Base-by-base conservation (phyloP, 2,113 vertebrate species). In the Mirounga angustirostris region DNA sequence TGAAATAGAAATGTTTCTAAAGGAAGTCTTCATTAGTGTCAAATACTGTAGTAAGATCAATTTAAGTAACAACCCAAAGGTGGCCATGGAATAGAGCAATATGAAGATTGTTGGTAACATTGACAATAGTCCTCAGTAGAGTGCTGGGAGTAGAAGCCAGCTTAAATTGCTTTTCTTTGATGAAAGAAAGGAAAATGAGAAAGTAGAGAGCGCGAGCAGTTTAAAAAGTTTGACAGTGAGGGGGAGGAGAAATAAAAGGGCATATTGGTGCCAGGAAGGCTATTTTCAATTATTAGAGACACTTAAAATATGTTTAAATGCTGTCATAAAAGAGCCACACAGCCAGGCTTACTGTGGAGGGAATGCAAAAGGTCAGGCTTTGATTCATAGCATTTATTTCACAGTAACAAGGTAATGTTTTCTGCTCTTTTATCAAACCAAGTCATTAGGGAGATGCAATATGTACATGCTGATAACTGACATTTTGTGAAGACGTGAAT, bases 211-310 rank as follows among this genome's bases (percentile, higher is more conserved):
- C 40, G 30, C 2, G 26, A 76, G 28, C 16, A 58, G 9, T 92
- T 90, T 14, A 76, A 56, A 18, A 83, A 73, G 36, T 86, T 80
- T 79, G 33, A 36, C 13, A 80, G 24, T 65, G 67, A 95, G 21
- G 2, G 24, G 7, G 15, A 81, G 13, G 59, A 79, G 52, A 83
- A 52, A n/a, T 24, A 59, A 74, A 56, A 36, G 59, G 21, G 3
- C 2, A 40, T 54, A 24, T 4, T 93, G n/a, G 26, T n/a, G 80
- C 26, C 40, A 83, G 69, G 36, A 71, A 92, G 14, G 33, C 22
- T 91, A n/a, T 79, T 95, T 63, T 43, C 89, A 83, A 65, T 86
- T 82, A 61, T 88, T 88, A 95, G 58, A 81, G n/a, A 88, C 5
- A 18, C 2, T 65, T 43, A 52, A 52, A 50, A n/a, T 90, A 81